Conservation (phyloP, 2,113 vertebrate genomes). For the Xyrauchen texanus region DNA sequence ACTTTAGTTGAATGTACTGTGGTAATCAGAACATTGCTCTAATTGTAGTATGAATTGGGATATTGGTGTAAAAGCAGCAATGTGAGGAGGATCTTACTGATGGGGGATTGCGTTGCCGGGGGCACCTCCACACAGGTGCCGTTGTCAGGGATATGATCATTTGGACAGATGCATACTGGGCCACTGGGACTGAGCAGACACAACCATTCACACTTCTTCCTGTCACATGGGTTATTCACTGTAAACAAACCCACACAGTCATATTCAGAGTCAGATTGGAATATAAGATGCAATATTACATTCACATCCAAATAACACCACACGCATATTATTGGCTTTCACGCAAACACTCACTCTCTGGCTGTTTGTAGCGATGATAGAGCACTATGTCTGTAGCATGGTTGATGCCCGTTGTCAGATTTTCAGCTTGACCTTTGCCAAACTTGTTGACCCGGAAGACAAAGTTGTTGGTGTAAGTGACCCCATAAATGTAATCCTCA, state of each 20-base stretch:
- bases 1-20: no score
- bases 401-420: slow-evolving; percentile 90
- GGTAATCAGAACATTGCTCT: no score
- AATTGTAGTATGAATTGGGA: no score
- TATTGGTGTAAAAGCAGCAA: neutral
- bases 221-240: slow-evolving; percentile 96
- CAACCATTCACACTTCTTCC: slow-evolving; percentile 96
- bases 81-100: slow-evolving; percentile 70
- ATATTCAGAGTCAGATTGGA: neutral
- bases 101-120: slow-evolving; percentile 79
- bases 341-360: slow-evolving; percentile 79
- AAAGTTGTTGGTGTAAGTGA: slow-evolving; percentile 93
- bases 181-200: slow-evolving; percentile 95
- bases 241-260: slow-evolving; percentile 13
- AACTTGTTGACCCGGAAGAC: slow-evolving; percentile 98
- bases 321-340: no score
- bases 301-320: no score
- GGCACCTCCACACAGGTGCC: slow-evolving; percentile 86
- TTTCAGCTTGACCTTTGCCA: slow-evolving; percentile 85
- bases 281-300: no score
- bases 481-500: slow-evolving; percentile 95
- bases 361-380: slow-evolving; percentile 95
- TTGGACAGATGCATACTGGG: slow-evolving; percentile 93
- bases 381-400: slow-evolving; percentile 92
- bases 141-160: slow-evolving; percentile 86